Base-by-base conservation (phyloP, 2,797 vertebrate genomes). In the Sebastes itinus region DNA sequence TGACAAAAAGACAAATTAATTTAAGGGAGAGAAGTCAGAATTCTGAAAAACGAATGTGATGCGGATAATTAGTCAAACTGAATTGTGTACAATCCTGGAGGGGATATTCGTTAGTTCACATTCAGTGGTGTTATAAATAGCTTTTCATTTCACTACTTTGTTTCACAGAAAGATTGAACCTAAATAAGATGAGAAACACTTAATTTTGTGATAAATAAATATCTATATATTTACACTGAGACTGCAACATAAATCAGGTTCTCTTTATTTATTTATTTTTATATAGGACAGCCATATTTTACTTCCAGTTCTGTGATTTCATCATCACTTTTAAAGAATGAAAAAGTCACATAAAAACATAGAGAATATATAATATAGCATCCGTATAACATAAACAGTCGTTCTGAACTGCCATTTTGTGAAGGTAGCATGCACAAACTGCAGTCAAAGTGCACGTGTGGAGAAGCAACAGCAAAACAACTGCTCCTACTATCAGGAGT, bases 271-370 rank as follows among this genome's bases (percentile, higher is more conserved):
- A 2, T 87, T 87, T 35, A 1, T 42, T 42, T 75, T 79, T 65
- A 67, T 81, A 46, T 23, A 70, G 56, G 67, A 91, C 64, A 82
- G 70, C 55, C 65, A 74, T 75, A 73, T 80, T 70, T 89, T 46
- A 62, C 55, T 71, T 75, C 73, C 62, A 84, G 52, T 78, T 86
- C 20, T 75, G 69, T 85, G 76, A 55, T 69, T 83, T 32, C 38
- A 74, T 76, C 42, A 64, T 83, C 28, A 78, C 68, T 76, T 70
- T 71, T 81, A 46, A 82, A 82, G 20, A 78, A 90, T 77, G 66
- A 82, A 91, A 89, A 88, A 77, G 35, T 88, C 74, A 87, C 78
- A 86, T 60, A 83, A 76, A 86, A 88, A 79, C 72, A 79, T 20
- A 56, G 5, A 78, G 30, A 63, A 75, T 52, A 77, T 38, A 78